Conservation (phyloP, 2,797 vertebrate species). For the Sebastes wilsoni region DNA sequence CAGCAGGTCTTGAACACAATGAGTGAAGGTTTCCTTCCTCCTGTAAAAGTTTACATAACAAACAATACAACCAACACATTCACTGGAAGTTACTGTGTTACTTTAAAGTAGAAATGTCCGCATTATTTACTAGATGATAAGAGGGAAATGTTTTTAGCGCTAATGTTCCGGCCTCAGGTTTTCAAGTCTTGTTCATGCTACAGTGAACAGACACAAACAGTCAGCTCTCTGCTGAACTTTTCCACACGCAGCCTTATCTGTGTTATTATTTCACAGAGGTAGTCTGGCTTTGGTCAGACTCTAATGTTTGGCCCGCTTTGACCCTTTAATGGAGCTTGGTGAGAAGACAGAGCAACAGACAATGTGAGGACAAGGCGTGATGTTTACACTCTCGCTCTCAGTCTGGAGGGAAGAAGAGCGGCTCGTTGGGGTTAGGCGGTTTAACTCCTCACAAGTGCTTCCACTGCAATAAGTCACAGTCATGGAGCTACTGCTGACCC, state of each 20-base stretch:
- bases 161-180: neutral
- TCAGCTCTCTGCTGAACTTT: neutral
- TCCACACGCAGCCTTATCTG: slow-evolving; percentile 25
- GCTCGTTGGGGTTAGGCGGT: slow-evolving; percentile 38
- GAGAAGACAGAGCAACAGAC: slow-evolving; percentile 5
- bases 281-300: slow-evolving; percentile 35
- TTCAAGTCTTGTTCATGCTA: neutral
- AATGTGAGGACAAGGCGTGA: slow-evolving; percentile 5
- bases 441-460: slow-evolving; percentile 48
- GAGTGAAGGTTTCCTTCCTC: slow-evolving; percentile 41
- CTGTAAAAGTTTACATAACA: slow-evolving; percentile 8
- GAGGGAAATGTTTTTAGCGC: neutral
- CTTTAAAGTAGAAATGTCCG: neutral
- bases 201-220: neutral
- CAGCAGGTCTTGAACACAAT: slow-evolving; percentile 24
- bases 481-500: slow-evolving; percentile 32
- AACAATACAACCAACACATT: slow-evolving; percentile 1
- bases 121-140: neutral
- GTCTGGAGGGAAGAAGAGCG: slow-evolving; percentile 7
- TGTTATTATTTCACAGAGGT: slow-evolving; percentile 6
- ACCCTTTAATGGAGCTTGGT: slow-evolving; percentile 17
- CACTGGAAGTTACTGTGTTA: neutral
- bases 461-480: slow-evolving; percentile 48
- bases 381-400: slow-evolving; percentile 17
- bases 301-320: slow-evolving; percentile 14